These are phyloP conservation scores for Lytechinus pictus DNA, from an alignment of 35 echinoderm and acorn worm genomes.

Conservation along the genomic window DNA sequence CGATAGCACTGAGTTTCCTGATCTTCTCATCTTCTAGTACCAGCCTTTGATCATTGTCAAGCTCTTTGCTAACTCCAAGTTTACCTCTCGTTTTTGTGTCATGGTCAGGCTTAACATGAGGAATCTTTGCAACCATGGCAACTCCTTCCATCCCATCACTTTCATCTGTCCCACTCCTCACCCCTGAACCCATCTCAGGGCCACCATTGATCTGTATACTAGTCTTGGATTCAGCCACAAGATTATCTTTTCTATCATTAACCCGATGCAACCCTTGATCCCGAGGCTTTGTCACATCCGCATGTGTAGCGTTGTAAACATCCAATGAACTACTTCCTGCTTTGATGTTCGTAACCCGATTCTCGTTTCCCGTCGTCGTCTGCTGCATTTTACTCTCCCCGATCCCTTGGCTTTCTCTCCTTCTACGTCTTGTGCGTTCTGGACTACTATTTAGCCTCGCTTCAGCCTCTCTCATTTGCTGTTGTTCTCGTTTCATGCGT, in stretches of 20 bases:
- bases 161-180: background rate
- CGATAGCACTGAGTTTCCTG: background rate
- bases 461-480: constrained; percentile 41
- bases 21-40: background rate
- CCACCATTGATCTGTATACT: background rate
- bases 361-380: constrained; percentile 6
- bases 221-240: constrained; percentile 12
- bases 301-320: background rate
- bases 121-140: background rate
- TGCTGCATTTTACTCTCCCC: background rate
- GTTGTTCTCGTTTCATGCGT: background rate
- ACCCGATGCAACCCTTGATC: background rate
- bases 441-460: background rate
- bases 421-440: background rate
- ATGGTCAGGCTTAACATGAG: background rate
- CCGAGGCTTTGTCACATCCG: constrained; percentile 22
- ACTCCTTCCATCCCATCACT: background rate
- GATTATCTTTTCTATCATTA: background rate
- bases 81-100: background rate
- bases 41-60: background rate
- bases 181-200: background rate
- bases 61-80: background rate
- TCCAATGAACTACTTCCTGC: constrained; percentile 42
- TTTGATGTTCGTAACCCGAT: constrained; percentile 1
- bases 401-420: constrained; percentile 15